phyloP scores from a whole-genome alignment of 2,797 vertebrate species.

The Eidolon dupreanum region DNA sequence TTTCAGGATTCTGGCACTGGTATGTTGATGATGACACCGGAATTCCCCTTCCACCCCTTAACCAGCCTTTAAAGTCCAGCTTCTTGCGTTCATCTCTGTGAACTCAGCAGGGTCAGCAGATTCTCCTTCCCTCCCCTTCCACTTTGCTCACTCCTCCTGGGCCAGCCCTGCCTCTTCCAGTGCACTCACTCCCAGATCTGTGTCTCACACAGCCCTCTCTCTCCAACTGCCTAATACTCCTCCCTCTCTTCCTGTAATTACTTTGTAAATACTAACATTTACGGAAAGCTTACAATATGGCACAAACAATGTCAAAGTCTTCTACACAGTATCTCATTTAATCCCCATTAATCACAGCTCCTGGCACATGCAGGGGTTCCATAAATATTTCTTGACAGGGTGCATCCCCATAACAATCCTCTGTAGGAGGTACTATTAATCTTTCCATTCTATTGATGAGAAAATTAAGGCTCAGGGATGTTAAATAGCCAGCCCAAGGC shows the following conservation, averaged over 20 bases:
- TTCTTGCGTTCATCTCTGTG: neutral
- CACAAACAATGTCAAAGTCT: neutral
- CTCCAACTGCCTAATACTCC: neutral
- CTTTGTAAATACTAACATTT: neutral
- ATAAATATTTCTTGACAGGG: neutral
- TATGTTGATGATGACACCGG: neutral
- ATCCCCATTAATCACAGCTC: neutral
- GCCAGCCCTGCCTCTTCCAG: neutral
- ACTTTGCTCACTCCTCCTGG: neutral
- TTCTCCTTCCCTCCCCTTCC: accelerated
- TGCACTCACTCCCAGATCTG: neutral
- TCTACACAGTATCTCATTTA: neutral
- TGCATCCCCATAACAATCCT: neutral
- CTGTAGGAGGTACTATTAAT: neutral
- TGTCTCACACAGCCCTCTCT: neutral
- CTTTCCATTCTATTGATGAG: neutral
- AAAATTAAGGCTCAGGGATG: neutral
- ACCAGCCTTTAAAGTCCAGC: neutral
- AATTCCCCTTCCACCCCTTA: slow-evolving; percentile 26
- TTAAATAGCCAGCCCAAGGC: neutral
- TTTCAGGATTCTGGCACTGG: neutral
- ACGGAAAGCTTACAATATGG: neutral
- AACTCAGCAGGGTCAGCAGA: neutral
- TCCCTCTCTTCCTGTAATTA: neutral
- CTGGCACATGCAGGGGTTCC: neutral